phyloP scores from a whole-genome alignment of 2,113 vertebrate species.

The Grallaria varia region DNA sequence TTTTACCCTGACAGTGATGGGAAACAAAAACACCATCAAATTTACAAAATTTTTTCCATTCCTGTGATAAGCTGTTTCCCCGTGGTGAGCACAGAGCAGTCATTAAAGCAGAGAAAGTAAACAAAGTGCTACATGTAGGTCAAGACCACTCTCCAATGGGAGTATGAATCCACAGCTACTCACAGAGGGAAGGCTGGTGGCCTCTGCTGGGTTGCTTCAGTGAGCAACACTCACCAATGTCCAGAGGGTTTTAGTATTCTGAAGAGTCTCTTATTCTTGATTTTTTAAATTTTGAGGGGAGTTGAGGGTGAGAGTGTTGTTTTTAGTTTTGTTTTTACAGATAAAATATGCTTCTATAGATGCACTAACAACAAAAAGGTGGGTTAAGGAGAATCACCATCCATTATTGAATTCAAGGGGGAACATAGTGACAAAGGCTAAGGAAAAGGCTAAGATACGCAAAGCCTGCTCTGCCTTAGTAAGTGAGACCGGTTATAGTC shows the following conservation, averaged over 20 bases:
- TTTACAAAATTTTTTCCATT: background rate
- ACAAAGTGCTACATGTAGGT: background rate
- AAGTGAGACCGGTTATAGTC: background rate
- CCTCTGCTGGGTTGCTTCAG: background rate
- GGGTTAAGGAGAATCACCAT: background rate
- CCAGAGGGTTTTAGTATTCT: background rate
- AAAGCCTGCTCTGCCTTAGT: background rate
- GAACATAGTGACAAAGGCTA: background rate
- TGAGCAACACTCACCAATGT: background rate
- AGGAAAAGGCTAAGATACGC: background rate
- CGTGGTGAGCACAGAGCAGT: background rate
- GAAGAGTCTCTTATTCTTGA: background rate
- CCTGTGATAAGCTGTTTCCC: background rate
- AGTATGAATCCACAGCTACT: background rate
- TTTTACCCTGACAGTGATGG: background rate
- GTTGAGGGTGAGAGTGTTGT: accelerated
- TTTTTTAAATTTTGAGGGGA: background rate
- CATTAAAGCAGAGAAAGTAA: background rate
- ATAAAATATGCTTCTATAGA: background rate
- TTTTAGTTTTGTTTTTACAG: background rate
- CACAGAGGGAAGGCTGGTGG: background rate
- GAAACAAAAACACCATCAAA: background rate
- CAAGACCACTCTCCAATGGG: background rate
- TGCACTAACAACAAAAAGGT: background rate
- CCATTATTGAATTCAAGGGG: background rate